Base-by-base conservation (phyloP, 2,113 vertebrate species). In the Hemibagrus wyckioides region DNA sequence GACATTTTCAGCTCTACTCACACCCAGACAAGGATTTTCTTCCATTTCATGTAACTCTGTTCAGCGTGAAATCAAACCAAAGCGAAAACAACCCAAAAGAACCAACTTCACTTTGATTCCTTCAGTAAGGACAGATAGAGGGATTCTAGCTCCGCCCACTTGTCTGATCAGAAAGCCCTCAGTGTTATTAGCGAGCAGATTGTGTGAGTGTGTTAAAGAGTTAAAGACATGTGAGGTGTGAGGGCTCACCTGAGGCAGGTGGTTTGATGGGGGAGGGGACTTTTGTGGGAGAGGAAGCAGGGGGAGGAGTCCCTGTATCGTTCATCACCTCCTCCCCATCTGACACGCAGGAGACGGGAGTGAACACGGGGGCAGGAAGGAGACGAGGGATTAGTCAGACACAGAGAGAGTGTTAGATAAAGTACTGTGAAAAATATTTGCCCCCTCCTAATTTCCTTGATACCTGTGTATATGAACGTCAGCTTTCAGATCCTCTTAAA, bases 261-360 rank as follows among this genome's bases (percentile, higher is more conserved):
- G 91, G 82, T 61, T 89, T 91, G 91, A 87, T 91, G 82, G 91
- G 91, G 25, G 89, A 86, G 77, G 93, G 89, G 87, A 76, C 90
- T 91, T 94, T 94, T 82, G 89, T 91, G 84, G 94, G 94, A 91
- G 95, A 94, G 90, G 92, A 86, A 90, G 94, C 90, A 54, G 93
- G 92, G 85, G 93, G 73, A 86, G 90, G 61, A 86, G 90, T 90
- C 87, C 93, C 95, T 87, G 89, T 88, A 69, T 95, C 94, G 83
- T 92, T 93, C 85, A 86, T 91, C 93, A 92, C 94, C 92, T 95
- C 95, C 94, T 95, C 95, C 93, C 88, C 94, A 93, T 89, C 93
- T 93, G 88, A 87, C 48, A 91, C 73, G 91, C 33, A 80, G 41
- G 25, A 33, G 65, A 69, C 67, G 28, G 63, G 30, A 67, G 13